These are phyloP conservation scores for Agelas oroides DNA, from an alignment of 37 sponge, comb jelly and placozoan species.

Conservation along the genomic window DNA sequence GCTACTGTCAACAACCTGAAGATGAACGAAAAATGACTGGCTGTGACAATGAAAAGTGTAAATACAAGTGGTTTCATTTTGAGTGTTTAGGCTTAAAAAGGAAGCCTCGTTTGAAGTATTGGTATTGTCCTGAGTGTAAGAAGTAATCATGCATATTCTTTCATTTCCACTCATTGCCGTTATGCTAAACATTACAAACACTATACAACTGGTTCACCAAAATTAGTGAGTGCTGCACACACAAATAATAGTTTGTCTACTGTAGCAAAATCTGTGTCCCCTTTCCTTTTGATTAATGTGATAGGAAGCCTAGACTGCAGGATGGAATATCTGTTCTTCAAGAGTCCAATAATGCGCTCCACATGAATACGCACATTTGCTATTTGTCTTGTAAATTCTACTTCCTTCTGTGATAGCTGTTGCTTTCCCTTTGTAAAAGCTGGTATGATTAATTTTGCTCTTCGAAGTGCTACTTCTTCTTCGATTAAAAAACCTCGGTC, in stretches of 20 bases:
- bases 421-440: constrained; percentile 35
- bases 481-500: constrained; percentile 47
- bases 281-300: background rate
- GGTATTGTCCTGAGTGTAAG: constrained; percentile 32
- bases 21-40: constrained; percentile 1
- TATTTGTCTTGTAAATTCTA: constrained; percentile 28
- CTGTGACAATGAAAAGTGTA: constrained; percentile 37
- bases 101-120: background rate
- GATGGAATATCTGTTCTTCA: constrained; percentile 51
- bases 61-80: constrained; percentile 42
- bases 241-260: constrained; percentile 38
- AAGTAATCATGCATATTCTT: too few relatives aligned
- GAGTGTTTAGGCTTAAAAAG: constrained; percentile 2
- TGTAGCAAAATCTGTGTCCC: constrained; percentile 21
- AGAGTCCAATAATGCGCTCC: constrained; percentile 46
- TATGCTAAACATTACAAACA: too few relatives aligned
- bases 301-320: constrained; percentile 15
- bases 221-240: constrained; percentile 45
- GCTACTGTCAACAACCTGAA: constrained; percentile 14
- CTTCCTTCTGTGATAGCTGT: constrained; percentile 43
- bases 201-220: constrained; percentile 10
- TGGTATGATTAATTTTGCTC: constrained; percentile 52
- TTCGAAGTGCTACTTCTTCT: constrained; percentile 43
- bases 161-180: too few relatives aligned
- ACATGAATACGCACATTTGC: constrained; percentile 57